These are phyloP conservation scores for Blastobasis lacticolella DNA, from an alignment of 2,888 invertebrate genomes.

Conservation along the genomic window DNA sequence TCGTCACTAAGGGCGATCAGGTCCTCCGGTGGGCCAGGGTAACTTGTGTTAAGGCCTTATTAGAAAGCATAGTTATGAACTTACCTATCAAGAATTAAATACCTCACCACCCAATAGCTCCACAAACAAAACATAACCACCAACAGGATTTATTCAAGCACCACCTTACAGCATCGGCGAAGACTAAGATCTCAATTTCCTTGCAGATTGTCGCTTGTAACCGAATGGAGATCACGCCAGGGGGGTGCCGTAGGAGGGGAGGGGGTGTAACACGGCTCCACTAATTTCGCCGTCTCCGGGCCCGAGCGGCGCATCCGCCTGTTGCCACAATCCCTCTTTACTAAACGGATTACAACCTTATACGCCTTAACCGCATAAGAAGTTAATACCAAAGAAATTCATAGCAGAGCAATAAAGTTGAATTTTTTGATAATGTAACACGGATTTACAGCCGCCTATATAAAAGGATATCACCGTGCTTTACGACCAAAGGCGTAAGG, in stretches of 20 bases:
- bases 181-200: background rate
- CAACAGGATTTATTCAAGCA: background rate
- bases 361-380: slow-evolving; percentile 34
- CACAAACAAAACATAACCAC: too few species aligned
- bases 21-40: too few species aligned
- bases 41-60: too few species aligned
- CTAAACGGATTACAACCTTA: slow-evolving; percentile 31
- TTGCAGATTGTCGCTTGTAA: background rate
- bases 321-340: slow-evolving; percentile 41
- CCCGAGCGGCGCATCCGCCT: slow-evolving; percentile 35
- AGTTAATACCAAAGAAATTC: slow-evolving; percentile 30
- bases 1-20: too few species aligned
- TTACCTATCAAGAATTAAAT: too few species aligned
- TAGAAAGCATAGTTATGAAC: too few species aligned
- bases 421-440: slow-evolving; percentile 1
- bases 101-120: too few species aligned
- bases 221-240: slow-evolving; percentile 4
- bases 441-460: too few species aligned
- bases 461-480: too few species aligned
- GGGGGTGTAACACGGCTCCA: slow-evolving; percentile 38
- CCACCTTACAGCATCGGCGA: background rate
- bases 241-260: slow-evolving; percentile 8
- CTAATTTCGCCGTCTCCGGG: slow-evolving; percentile 57
- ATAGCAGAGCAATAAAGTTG: slow-evolving; percentile 13
- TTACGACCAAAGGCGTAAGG: too few species aligned